Percentiles rank a stretch among this genome's conserved stretches.
These are phyloP conservation scores for Drosophila melanogaster DNA, from an alignment of 1,140 invertebrate species.

Conservation along the genomic window DNA sequence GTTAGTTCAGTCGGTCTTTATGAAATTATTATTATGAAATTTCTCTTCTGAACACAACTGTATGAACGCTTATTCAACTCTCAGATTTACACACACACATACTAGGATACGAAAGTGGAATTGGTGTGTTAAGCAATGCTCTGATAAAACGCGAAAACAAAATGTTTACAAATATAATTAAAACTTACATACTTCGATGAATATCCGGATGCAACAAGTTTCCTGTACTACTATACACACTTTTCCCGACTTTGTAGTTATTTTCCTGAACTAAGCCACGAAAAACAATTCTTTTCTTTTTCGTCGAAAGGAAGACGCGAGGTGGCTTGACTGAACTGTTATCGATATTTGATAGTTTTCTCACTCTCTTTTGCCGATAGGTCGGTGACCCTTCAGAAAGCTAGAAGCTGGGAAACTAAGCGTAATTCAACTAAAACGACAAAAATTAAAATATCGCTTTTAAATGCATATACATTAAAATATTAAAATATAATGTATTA, in stretches of 20 bases:
- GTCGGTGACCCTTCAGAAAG: not conserved
- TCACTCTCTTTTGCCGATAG: slow-evolving; percentile 1
- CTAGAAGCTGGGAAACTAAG: not conserved
- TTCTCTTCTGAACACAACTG: too few relatives aligned
- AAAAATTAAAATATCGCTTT: not conserved
- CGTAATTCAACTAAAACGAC: not conserved
- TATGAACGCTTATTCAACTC: too few relatives aligned
- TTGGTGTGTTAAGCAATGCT: too few relatives aligned
- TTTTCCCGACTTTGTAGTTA: not conserved
- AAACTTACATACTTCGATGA: too few relatives aligned
- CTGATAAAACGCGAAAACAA: not conserved
- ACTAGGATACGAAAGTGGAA: too few relatives aligned
- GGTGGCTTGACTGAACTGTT: not conserved
- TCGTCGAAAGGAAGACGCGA: not conserved
- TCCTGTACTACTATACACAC: not conserved
- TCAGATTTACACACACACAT: too few relatives aligned
- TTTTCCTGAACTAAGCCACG: too few relatives aligned
- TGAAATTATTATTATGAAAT: too few relatives aligned
- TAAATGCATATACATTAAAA: too few relatives aligned
- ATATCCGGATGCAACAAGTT: not conserved
- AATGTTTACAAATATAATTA: not conserved
- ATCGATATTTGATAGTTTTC: not conserved
- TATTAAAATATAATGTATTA: too few relatives aligned
- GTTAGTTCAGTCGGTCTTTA: too few relatives aligned
- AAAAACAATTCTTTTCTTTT: not conserved